These are phyloP conservation scores for Anarsia innoxiella DNA, from an alignment of 2,888 invertebrate genomes.

Conservation along the genomic window DNA sequence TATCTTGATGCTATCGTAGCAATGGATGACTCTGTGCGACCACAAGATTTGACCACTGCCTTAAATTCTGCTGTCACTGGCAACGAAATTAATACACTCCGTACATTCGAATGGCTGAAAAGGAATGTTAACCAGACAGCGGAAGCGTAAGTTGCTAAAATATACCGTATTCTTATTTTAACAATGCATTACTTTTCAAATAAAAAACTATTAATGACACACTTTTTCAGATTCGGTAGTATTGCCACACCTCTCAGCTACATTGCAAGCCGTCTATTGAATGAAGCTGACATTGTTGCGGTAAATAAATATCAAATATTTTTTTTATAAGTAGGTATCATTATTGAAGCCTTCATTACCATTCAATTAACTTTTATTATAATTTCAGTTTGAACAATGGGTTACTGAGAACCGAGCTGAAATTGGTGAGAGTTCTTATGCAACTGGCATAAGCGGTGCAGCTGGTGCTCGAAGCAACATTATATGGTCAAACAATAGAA, in stretches of 20 bases:
- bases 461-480: conserved; percentile 36
- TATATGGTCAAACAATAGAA: conserved; percentile 37
- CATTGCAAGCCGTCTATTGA: conserved; percentile 47
- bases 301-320: no score
- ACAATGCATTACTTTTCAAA: neutral
- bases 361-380: neutral
- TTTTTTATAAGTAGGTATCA: no score
- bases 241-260: conserved; percentile 37
- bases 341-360: no score
- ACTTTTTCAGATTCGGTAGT: conserved; percentile 36
- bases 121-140: conserved; percentile 32
- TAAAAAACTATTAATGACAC: neutral
- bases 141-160: conserved; percentile 27
- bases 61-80: conserved; percentile 66
- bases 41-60: conserved; percentile 56
- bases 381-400: conserved; percentile 46
- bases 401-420: conserved; percentile 29
- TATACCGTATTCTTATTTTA: neutral
- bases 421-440: conserved; percentile 36
- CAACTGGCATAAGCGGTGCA: conserved; percentile 33
- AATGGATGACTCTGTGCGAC: conserved; percentile 40
- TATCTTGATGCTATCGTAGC: conserved; percentile 43
- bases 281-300: conserved; percentile 39
- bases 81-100: conserved; percentile 72
- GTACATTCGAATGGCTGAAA: conserved; percentile 71